Percentiles rank a stretch among this genome's conserved stretches.
phyloP scores from a whole-genome alignment of 2,888 invertebrate species.

The Euclidia mi region DNA sequence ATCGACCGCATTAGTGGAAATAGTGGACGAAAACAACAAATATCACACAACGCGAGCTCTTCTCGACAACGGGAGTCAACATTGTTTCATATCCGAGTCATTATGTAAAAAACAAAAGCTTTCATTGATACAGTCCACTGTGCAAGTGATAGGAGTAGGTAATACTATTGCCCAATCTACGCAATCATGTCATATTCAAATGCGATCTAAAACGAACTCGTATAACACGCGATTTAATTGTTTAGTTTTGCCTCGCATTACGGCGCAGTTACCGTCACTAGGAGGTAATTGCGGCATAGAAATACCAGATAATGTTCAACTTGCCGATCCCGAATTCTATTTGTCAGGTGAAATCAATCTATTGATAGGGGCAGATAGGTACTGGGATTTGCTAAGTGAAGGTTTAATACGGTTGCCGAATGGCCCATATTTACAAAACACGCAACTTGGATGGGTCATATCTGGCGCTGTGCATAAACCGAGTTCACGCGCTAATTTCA shows the following conservation, averaged over 20 bases:
- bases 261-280: constrained; percentile 17
- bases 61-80: constrained; percentile 43
- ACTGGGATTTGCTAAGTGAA: constrained; percentile 9
- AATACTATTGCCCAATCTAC: constrained; percentile 29
- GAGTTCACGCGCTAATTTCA: not conserved
- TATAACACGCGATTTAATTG: constrained; percentile 34
- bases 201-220: constrained; percentile 24
- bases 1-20: constrained; percentile 43
- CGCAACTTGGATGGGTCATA: constrained; percentile 19
- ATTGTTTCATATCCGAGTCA: constrained; percentile 31
- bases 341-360: constrained; percentile 2
- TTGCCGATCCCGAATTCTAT: constrained; percentile 19
- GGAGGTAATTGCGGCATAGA: constrained; percentile 1
- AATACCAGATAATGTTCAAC: constrained; percentile 22
- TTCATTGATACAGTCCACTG: constrained; percentile 30
- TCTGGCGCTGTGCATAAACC: constrained; percentile 11
- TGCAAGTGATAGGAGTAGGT: constrained; percentile 34
- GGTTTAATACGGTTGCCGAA: constrained; percentile 6
- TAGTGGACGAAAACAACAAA: constrained; percentile 24
- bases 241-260: constrained; percentile 29
- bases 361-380: constrained; percentile 12
- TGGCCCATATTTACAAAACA: constrained; percentile 23
- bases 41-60: constrained; percentile 36
- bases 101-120: constrained; percentile 27
- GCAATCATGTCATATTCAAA: constrained; percentile 27